Base-by-base conservation (phyloP, 2,888 invertebrate genomes). In the Andricus curvator region DNA sequence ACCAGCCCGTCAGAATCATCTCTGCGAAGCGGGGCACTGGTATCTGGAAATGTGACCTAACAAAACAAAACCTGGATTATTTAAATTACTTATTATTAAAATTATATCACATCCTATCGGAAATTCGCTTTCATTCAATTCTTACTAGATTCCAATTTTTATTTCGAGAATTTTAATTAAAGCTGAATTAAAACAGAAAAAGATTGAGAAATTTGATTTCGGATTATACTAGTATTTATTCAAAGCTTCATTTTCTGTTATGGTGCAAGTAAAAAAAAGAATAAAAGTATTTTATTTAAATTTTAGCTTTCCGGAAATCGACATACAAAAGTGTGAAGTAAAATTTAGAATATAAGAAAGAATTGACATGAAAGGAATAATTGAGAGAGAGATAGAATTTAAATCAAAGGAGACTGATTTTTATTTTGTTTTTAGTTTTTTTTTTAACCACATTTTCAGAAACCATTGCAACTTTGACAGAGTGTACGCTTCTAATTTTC, bases 1-100 rank as follows among this genome's bases (percentile, higher is more conserved):
- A 88, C 84, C 86, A 84, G 81, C 88, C 88, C 89, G 87, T 88
- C 84, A 88, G 88, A 88, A 87, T 87, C 89, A 89, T 90, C 82
- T 87, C 86, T 89, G 86, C 82, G 81, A 85, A 83, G 83, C 80
- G 82, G 82, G 77, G 80, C 74, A 86, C 83, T 83, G 86, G 85
- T 86, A 82, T 87, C 87, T 86, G 85, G 85, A 83, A 83, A 87
- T 85, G 85, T 79, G 79, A 88, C 88, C 89, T 90, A 86, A 67
- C 86, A 81, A 88, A 64, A 64, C 25, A 78, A 66, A 56, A n/a
- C n/a, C 2, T 9, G n/a, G 56, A 56, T 56, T 56, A 56, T 56
- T 56, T 9, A 64, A n/a, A 78, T 78, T 66, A 78, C 66, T 51
- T 33, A 60, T 60, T 76, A 78, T 44, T 74, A 33, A 44, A 29